These are phyloP conservation scores for Myotis yumanensis DNA, from an alignment of 2,113 vertebrate genomes.

Conservation along the genomic window DNA sequence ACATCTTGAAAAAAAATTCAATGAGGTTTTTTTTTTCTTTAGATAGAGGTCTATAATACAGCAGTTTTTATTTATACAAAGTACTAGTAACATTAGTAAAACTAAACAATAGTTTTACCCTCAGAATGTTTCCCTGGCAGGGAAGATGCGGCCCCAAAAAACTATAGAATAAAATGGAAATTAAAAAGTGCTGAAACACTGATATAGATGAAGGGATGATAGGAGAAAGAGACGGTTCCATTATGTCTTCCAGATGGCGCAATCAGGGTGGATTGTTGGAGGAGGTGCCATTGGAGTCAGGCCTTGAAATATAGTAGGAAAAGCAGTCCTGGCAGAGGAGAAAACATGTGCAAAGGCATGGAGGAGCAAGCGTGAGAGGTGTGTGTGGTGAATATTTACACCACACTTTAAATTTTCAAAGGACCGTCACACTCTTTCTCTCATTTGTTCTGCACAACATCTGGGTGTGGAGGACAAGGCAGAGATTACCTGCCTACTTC, in stretches of 20 bases:
- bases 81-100: background rate
- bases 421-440: background rate
- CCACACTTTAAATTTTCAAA: background rate
- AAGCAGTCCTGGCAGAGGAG: background rate
- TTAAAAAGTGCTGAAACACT: background rate
- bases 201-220: background rate
- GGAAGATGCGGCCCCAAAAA: background rate
- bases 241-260: background rate
- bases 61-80: background rate
- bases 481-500: background rate
- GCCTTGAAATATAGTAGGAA: background rate
- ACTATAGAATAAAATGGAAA: background rate
- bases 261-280: background rate
- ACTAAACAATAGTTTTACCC: background rate
- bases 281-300: background rate
- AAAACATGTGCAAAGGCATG: background rate
- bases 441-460: background rate
- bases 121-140: background rate
- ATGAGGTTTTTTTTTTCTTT: conserved; percentile 12
- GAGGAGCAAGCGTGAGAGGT: background rate
- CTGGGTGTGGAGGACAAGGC: background rate
- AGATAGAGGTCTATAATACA: background rate
- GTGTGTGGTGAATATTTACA: too few species aligned
- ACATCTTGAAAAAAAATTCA: background rate
- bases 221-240: background rate